Conservation (phyloP, 2,888 invertebrate species). For the Andrena bucephala region DNA sequence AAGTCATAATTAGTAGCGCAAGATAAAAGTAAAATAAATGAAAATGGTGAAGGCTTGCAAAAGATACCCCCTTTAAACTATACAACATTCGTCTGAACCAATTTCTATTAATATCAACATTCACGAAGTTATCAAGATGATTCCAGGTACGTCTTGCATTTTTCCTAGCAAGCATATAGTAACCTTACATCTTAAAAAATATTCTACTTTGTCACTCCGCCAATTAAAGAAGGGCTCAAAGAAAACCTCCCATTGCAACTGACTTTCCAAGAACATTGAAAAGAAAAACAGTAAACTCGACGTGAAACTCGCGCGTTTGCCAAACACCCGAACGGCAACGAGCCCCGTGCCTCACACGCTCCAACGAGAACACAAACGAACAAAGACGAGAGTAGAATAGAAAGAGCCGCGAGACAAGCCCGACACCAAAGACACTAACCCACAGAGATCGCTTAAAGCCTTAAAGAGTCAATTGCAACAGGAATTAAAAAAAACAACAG, state of each 20-base stretch:
- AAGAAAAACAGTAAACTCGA: neutral
- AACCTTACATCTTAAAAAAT: neutral
- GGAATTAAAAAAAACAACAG: neutral
- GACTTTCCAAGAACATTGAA: neutral
- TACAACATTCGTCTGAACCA: neutral
- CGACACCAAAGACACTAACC: slow-evolving; percentile 4
- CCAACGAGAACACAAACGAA: neutral
- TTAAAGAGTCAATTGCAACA: neutral
- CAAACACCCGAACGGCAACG: neutral
- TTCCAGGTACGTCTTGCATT: neutral
- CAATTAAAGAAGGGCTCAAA: too few relatives aligned
- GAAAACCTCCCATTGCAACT: neutral
- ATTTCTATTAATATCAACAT: neutral
- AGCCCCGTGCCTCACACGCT: neutral
- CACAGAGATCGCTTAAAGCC: slow-evolving; percentile 14
- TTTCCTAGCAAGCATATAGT: neutral
- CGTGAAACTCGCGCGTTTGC: slow-evolving; percentile 39
- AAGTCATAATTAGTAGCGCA: too few relatives aligned
- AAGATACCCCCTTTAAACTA: neutral
- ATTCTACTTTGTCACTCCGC: too few relatives aligned
- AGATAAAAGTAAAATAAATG: too few relatives aligned
- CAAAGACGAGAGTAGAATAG: neutral
- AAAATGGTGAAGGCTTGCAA: neutral
- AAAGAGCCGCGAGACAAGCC: neutral
- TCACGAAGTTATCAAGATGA: neutral